Base-by-base conservation (phyloP, 2,113 vertebrate genomes). In the Gymnocephalus cernua region DNA sequence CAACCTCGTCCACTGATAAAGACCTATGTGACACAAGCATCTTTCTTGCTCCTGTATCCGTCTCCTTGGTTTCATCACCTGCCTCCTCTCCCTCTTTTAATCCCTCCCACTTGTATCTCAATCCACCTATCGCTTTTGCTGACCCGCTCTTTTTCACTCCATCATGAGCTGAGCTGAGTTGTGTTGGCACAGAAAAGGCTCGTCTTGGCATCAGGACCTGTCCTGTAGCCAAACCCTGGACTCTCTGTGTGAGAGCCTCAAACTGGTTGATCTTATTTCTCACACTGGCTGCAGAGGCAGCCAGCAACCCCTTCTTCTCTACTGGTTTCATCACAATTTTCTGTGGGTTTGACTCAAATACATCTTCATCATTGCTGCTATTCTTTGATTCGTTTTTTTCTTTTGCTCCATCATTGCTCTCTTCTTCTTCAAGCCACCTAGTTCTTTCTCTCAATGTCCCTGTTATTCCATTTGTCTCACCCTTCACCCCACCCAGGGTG, bases 211-310 rank as follows among this genome's bases (percentile, higher is more conserved):
- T 19, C 45, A 61, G 68, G 41, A 18, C 4, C 59, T 88, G 50
- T 25, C 57, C 57, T 4, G 70, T n/a, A 27, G 19, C 38, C 44
- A 77, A 53, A 72, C 45, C 51, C 71, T 91, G 86, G 57, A 64
- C 50, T 87, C 59, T 89, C 63, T 91, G 93, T 32, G 93, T 86
- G 77, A 96, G 82, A 54, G 91, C 87, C 76, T 96, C 95, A 77
- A 95, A 96, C 83, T 94, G 94, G 74, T 76, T 89, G 68, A 96
- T 96, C 79, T 92, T 95, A 58, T 93, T 96, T 63, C 86, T 93
- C 65, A 96, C 95, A 13, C 90, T 94, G 50, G 88, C 86, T 27
- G 74, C n/a, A 4, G 88, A 81, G 11, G 77, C 18, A 5, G 21
- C 15, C 0, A 35, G 38, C 12, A 44, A 19, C 13, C 66, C 79